Conservation (phyloP, 1,140 invertebrate species). For the Condylostylus longicornis region DNA sequence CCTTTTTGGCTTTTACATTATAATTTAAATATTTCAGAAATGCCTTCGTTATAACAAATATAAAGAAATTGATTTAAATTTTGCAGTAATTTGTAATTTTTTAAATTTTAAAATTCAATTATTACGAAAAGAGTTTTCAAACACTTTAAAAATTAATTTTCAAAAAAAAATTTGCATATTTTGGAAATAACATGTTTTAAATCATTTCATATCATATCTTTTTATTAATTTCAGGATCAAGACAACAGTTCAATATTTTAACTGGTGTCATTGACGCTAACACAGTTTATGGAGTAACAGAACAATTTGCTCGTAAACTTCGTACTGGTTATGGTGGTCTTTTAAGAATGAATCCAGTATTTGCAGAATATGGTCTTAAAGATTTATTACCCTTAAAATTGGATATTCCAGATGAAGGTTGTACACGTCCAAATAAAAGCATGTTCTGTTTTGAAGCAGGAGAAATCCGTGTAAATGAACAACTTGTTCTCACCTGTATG, state of each 20-base stretch:
- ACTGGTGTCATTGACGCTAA: conserved; percentile 71
- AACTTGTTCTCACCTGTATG: conserved; percentile 77
- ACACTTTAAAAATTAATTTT: too few relatives aligned
- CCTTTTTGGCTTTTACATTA: too few relatives aligned
- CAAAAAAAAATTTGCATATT: too few relatives aligned
- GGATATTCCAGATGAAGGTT: conserved; percentile 83
- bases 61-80: too few relatives aligned
- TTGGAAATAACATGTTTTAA: too few relatives aligned
- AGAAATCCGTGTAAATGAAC: conserved; percentile 88
- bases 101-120: too few relatives aligned
- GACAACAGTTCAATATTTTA: conserved; percentile 65
- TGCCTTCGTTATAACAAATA: too few relatives aligned
- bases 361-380: conserved; percentile 72
- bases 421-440: conserved; percentile 68
- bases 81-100: too few relatives aligned
- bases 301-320: conserved; percentile 60
- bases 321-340: conserved; percentile 62
- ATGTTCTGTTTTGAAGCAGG: conserved; percentile 89
- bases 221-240: conserved; percentile 39
- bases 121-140: too few relatives aligned
- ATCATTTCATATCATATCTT: too few relatives aligned
- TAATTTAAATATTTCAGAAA: too few relatives aligned
- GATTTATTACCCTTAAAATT: conserved; percentile 79
- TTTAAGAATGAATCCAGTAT: conserved; percentile 75
- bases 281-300: conserved; percentile 70